Conservation (phyloP, 2,797 vertebrate species). For the Dermochelys coriacea region DNA sequence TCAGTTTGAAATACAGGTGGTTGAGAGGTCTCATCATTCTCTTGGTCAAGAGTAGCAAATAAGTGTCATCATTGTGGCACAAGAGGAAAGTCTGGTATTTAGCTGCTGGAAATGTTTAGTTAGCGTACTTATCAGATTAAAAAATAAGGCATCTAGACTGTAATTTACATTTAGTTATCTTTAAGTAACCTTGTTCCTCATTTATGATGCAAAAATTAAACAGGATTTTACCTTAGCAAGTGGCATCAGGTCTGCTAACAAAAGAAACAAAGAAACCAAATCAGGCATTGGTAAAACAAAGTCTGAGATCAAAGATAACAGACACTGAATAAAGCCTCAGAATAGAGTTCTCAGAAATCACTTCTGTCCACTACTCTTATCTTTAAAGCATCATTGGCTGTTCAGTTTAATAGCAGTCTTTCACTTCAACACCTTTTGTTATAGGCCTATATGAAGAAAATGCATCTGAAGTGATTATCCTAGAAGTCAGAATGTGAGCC, state of each 20-base stretch:
- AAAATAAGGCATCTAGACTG: neutral
- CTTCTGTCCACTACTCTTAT: constrained; percentile 97
- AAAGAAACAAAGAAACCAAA: accelerated
- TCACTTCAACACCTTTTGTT: accelerated
- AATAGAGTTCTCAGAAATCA: constrained; percentile 87
- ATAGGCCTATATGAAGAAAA: neutral
- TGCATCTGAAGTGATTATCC: neutral
- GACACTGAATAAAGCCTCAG: constrained; percentile 84
- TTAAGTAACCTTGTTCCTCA: neutral
- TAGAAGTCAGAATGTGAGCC: neutral
- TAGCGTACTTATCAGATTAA: neutral
- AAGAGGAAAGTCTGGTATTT: neutral
- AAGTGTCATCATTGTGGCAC: constrained; percentile 91
- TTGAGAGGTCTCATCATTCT: constrained; percentile 86
- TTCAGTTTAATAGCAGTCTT: accelerated
- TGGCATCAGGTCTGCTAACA: constrained; percentile 21
- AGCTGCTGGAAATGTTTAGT: neutral
- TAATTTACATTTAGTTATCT: neutral
- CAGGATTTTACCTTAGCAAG: constrained; percentile 41
- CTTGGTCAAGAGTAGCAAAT: constrained; percentile 99
- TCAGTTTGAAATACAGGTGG: constrained; percentile 89
- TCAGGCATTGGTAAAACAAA: accelerated
- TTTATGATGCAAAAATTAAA: neutral
- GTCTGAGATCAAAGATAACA: accelerated
- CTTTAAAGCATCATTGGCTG: constrained; percentile 83